phyloP scores from a whole-genome alignment of 2,797 vertebrate genomes.

The Presbytis comata region DNA sequence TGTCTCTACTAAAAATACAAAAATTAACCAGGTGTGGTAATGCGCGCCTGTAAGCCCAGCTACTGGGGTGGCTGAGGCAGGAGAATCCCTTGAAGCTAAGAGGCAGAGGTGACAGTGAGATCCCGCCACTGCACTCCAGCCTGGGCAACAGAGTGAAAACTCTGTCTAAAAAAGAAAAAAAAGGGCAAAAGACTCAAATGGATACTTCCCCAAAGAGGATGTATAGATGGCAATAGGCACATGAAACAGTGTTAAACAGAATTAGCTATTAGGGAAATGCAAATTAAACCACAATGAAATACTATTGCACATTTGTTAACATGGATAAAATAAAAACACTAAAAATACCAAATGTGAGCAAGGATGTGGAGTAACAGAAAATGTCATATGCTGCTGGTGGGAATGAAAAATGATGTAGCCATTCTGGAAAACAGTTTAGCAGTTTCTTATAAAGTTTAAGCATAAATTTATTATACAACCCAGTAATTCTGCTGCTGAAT shows the following conservation, averaged over 20 bases:
- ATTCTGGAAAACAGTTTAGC: background rate
- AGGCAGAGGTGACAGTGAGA: background rate
- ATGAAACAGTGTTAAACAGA: background rate
- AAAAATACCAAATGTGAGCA: background rate
- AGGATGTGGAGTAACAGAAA: background rate
- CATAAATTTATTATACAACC: background rate
- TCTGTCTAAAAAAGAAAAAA: background rate
- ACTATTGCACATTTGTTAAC: background rate
- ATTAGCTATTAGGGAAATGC: background rate
- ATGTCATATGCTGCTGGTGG: background rate
- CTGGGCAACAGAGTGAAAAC: background rate
- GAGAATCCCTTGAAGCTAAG: background rate
- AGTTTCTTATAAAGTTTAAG: background rate
- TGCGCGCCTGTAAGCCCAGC: accelerated
- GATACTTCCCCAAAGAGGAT: background rate
- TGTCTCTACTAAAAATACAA: background rate
- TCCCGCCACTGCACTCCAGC: background rate
- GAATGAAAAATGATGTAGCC: background rate
- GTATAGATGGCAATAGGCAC: background rate
- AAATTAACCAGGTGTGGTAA: background rate
- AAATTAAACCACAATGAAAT: background rate
- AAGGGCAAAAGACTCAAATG: background rate
- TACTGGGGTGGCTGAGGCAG: background rate
- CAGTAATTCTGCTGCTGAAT: background rate
- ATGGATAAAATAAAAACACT: background rate